Evolutionary conservation across 2,113 vertebrate genomes (phyloP).

Genomic region (Alexandromys fortis): DNA sequence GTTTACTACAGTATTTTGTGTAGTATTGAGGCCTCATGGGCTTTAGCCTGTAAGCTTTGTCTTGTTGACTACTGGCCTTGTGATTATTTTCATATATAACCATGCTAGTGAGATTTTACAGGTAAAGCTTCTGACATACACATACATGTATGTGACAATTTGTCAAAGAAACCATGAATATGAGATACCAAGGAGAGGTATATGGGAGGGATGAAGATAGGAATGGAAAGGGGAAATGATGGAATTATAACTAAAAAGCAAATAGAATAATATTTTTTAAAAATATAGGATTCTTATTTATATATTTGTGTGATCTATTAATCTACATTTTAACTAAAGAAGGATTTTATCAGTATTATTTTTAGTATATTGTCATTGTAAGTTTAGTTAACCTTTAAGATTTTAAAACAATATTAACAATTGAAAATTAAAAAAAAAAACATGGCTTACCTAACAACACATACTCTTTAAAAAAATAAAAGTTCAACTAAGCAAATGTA

Average conservation of each 20-base stretch:
- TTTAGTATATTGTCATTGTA: not conserved
- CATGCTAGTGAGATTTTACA: not conserved
- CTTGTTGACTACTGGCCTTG: not conserved
- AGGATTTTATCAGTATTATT: not conserved
- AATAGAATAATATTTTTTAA: no score
- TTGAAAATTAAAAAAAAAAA: not conserved
- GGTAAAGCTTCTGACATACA: not conserved
- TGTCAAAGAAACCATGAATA: not conserved
- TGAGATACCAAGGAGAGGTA: not conserved
- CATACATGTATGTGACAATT: not conserved
- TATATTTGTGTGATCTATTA: not conserved
- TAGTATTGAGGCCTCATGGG: rapidly evolving
- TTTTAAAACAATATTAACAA: constrained; percentile 47
- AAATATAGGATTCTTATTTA: not conserved
- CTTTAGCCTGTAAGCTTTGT: rapidly evolving
- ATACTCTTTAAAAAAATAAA: not conserved
- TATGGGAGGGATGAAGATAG: not conserved
- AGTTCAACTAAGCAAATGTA: not conserved
- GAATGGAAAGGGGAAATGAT: not conserved
- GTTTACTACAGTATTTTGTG: not conserved
- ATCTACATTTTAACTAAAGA: not conserved
- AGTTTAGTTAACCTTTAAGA: constrained; percentile 28
- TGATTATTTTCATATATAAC: not conserved
- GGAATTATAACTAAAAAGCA: not conserved
- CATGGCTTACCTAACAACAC: not conserved